These are phyloP conservation scores for Eupeodes corollae DNA, from an alignment of 1,140 invertebrate species.

Conservation along the genomic window DNA sequence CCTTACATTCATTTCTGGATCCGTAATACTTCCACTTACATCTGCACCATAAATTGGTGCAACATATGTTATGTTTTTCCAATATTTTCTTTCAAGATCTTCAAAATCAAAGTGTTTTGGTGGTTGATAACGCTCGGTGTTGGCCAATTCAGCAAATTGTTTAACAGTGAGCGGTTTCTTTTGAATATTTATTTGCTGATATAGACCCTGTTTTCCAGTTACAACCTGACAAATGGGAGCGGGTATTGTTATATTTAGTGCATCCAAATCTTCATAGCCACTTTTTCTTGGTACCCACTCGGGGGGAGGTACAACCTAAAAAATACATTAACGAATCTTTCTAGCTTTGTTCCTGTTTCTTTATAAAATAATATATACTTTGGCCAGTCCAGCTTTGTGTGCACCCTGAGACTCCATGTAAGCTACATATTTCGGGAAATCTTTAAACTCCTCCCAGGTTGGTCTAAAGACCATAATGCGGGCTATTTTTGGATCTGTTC, in stretches of 20 bases:
- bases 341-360: neutral
- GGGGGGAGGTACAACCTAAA: conserved; percentile 73
- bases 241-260: conserved; percentile 72
- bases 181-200: conserved; percentile 93
- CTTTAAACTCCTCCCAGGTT: conserved; percentile 91
- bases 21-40: conserved; percentile 90
- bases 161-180: conserved; percentile 83
- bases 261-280: conserved; percentile 68
- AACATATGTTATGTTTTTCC: conserved; percentile 91
- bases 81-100: conserved; percentile 94
- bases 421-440: conserved; percentile 82
- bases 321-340: no score
- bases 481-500: conserved; percentile 17
- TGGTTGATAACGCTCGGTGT: conserved; percentile 66
- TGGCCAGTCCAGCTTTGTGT: conserved; percentile 87
- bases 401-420: conserved; percentile 90
- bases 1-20: conserved; percentile 52
- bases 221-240: conserved; percentile 82
- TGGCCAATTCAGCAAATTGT: conserved; percentile 80
- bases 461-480: conserved; percentile 73
- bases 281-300: conserved; percentile 82
- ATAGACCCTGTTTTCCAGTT: conserved; percentile 83
- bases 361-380: conserved; percentile 36
- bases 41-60: conserved; percentile 95
- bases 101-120: conserved; percentile 85